These are phyloP conservation scores for Anguilla marmorata DNA, from an alignment of 2,797 vertebrate species.

Conservation along the genomic window DNA sequence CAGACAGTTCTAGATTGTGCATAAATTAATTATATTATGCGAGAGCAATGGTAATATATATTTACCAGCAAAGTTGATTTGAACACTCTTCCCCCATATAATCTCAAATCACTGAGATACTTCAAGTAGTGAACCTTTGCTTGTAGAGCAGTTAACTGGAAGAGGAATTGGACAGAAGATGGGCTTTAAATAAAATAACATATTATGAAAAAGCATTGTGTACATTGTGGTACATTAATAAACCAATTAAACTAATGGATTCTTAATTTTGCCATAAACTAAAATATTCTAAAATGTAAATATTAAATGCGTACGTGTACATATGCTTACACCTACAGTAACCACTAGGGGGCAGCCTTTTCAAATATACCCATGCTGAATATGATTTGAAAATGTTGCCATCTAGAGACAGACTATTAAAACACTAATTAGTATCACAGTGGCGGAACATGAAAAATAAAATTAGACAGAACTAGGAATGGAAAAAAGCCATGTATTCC, in stretches of 20 bases:
- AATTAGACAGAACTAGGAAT: background rate
- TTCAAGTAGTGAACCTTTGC: conserved; percentile 98
- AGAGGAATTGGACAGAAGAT: conserved; percentile 17
- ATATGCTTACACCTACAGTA: background rate
- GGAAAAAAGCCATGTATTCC: background rate
- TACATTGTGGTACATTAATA: background rate
- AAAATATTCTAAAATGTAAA: background rate
- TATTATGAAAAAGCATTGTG: background rate
- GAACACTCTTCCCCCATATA: conserved; percentile 96
- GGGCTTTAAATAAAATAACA: background rate
- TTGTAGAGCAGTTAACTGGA: conserved; percentile 91
- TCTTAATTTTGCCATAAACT: background rate
- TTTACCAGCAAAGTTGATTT: conserved; percentile 92
- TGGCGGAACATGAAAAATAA: background rate
- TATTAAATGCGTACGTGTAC: too few relatives aligned
- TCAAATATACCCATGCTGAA: background rate
- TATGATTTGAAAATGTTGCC: background rate
- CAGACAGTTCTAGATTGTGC: background rate
- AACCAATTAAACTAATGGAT: background rate
- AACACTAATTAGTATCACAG: background rate
- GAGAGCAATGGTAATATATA: conserved; percentile 38
- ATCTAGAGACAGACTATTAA: background rate
- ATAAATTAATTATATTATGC: background rate
- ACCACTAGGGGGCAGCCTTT: conserved; percentile 59
- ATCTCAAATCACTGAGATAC: conserved; percentile 93